Conservation (phyloP, 2,113 vertebrate genomes). For the Cebus imitator region DNA sequence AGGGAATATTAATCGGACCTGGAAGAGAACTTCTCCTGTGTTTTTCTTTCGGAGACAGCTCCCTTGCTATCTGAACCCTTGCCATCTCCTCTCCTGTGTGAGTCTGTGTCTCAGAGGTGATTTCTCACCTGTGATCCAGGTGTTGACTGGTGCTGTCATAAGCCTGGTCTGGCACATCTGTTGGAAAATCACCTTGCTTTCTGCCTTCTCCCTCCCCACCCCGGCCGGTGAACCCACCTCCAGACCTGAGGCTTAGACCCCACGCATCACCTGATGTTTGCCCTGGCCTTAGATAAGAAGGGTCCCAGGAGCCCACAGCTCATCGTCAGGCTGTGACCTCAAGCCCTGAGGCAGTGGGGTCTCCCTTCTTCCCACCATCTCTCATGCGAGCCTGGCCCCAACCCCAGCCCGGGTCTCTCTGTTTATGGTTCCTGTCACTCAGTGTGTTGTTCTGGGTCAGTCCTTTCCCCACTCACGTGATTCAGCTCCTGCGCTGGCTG, state of each 20-base stretch:
- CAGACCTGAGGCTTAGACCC: neutral
- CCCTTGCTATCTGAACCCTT: neutral
- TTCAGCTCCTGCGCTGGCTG: accelerated
- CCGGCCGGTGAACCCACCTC: neutral
- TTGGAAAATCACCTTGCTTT: neutral
- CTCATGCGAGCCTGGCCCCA: accelerated
- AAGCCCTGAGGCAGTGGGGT: neutral
- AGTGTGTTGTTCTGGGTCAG: too few species aligned
- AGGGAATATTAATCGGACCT: accelerated
- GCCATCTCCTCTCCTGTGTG: neutral
- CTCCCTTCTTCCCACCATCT: neutral
- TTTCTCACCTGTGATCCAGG: neutral
- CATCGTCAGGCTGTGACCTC: accelerated
- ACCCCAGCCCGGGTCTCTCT: accelerated
- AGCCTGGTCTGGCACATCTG: neutral
- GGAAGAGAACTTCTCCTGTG: neutral
- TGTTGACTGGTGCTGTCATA: neutral
- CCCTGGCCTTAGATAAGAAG: neutral
- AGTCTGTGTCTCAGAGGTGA: neutral
- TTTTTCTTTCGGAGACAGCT: neutral
- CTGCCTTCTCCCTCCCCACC: neutral
- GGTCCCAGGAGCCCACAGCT: accelerated
- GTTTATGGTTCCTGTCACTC: accelerated
- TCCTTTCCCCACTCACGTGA: accelerated
- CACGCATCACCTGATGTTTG: accelerated